These are phyloP conservation scores for Hemichromis elongatus DNA, from an alignment of 2,113 vertebrate genomes.

Conservation along the genomic window DNA sequence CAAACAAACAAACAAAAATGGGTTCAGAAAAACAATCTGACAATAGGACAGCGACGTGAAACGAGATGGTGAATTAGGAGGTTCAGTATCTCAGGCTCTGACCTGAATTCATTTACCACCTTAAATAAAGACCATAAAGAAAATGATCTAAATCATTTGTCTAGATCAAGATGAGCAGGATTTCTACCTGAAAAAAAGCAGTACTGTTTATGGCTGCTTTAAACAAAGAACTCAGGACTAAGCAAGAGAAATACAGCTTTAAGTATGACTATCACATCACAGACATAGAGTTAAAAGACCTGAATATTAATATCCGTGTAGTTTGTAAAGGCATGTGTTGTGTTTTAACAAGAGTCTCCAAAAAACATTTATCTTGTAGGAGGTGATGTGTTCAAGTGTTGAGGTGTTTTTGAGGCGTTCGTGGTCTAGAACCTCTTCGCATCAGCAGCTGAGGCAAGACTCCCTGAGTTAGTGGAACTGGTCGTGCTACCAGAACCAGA, in stretches of 20 bases:
- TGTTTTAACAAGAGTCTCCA: constrained; percentile 85
- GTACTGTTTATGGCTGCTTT: neutral
- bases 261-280: constrained; percentile 56
- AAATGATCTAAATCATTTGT: neutral
- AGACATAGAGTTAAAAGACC: constrained; percentile 96
- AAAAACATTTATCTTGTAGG: constrained; percentile 81
- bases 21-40: neutral
- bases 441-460: constrained; percentile 74
- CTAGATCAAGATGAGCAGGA: constrained; percentile 2
- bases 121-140: neutral
- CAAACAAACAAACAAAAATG: neutral
- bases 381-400: constrained; percentile 73
- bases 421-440: constrained; percentile 87
- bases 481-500: constrained; percentile 81
- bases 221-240: constrained; percentile 10
- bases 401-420: constrained; percentile 50
- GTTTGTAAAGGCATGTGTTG: constrained; percentile 90
- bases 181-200: neutral
- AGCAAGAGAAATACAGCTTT: constrained; percentile 38
- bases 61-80: neutral
- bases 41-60: neutral
- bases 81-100: neutral
- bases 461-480: constrained; percentile 92
- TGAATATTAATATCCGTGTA: constrained; percentile 84
- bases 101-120: neutral